phyloP scores from a whole-genome alignment of 2,113 vertebrate genomes.

The Taxidea taxus region DNA sequence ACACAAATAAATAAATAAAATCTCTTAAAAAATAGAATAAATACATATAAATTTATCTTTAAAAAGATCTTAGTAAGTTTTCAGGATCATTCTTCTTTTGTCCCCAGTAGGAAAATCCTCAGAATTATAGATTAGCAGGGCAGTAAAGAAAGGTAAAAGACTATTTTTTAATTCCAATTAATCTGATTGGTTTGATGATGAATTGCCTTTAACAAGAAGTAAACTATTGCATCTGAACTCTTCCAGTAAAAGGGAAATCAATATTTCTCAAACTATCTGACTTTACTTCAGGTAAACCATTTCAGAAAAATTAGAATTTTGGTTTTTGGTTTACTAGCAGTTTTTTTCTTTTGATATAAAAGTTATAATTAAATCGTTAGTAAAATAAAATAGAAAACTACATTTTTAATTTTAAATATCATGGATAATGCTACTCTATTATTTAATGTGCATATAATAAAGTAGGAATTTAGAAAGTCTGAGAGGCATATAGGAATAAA shows the following conservation, averaged over 20 bases:
- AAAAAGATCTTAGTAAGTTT: not conserved
- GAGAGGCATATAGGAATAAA: not conserved
- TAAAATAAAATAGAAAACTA: not conserved
- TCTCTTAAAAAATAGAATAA: too few relatives aligned
- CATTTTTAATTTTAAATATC: not conserved
- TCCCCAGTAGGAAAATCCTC: not conserved
- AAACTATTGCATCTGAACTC: not conserved
- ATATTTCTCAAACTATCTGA: not conserved
- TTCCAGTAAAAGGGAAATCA: not conserved
- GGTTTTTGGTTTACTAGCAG: not conserved
- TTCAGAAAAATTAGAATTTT: not conserved
- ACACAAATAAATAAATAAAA: too few relatives aligned
- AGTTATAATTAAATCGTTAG: not conserved
- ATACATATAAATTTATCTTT: too few relatives aligned
- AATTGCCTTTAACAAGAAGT: not conserved
- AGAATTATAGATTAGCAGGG: not conserved
- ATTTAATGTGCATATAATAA: not conserved
- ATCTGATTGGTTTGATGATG: not conserved
- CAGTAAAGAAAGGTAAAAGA: not conserved
- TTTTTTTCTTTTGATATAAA: constrained; percentile 16
- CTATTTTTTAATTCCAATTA: not conserved
- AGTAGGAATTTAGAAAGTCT: not conserved
- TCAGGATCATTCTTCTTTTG: not conserved
- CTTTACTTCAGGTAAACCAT: not conserved
- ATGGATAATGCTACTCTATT: not conserved